Evolutionary conservation across 1,140 invertebrate species (phyloP).

Genomic region (Alviniconcha marisindica): DNA sequence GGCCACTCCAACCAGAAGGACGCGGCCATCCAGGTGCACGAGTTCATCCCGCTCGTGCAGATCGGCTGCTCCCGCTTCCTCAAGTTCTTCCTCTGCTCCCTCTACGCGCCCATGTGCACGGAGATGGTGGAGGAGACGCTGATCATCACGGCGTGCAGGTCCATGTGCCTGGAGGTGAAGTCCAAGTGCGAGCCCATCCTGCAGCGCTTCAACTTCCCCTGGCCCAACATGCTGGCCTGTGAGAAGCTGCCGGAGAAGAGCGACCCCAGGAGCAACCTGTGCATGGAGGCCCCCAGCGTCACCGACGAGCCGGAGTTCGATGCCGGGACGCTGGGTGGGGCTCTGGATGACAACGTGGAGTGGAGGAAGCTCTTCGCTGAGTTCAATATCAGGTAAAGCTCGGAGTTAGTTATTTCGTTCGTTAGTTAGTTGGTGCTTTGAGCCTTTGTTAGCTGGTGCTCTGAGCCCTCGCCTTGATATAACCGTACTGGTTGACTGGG

Average conservation of each 20-base stretch:
- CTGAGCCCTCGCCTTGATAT: too few species aligned
- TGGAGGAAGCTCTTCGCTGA: slow-evolving; percentile 55
- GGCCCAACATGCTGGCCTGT: slow-evolving; percentile 75
- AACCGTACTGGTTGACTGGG: too few species aligned
- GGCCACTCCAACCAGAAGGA: slow-evolving; percentile 71
- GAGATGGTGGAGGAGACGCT: slow-evolving; percentile 74
- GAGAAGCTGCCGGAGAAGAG: slow-evolving; percentile 72
- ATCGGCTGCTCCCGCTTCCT: slow-evolving; percentile 88
- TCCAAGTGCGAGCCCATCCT: slow-evolving; percentile 75
- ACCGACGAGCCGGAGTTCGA: slow-evolving; percentile 75
- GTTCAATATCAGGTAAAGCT: slow-evolving; percentile 42
- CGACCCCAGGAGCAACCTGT: slow-evolving; percentile 84
- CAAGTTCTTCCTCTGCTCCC: slow-evolving; percentile 94
- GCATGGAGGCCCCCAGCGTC: slow-evolving; percentile 85
- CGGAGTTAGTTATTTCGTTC: neutral
- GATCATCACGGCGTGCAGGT: slow-evolving; percentile 75
- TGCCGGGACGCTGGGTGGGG: slow-evolving; percentile 77
- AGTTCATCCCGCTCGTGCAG: slow-evolving; percentile 76
- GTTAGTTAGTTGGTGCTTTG: neutral
- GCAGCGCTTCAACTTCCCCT: slow-evolving; percentile 72
- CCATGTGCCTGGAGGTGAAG: slow-evolving; percentile 75
- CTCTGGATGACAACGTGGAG: slow-evolving; percentile 50
- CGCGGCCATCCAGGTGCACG: slow-evolving; percentile 72
- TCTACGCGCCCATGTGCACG: slow-evolving; percentile 95
- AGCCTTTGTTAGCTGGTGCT: neutral